These are phyloP conservation scores for Smittia sp. DNA, from an alignment of 2,888 invertebrate species.

Conservation along the genomic window DNA sequence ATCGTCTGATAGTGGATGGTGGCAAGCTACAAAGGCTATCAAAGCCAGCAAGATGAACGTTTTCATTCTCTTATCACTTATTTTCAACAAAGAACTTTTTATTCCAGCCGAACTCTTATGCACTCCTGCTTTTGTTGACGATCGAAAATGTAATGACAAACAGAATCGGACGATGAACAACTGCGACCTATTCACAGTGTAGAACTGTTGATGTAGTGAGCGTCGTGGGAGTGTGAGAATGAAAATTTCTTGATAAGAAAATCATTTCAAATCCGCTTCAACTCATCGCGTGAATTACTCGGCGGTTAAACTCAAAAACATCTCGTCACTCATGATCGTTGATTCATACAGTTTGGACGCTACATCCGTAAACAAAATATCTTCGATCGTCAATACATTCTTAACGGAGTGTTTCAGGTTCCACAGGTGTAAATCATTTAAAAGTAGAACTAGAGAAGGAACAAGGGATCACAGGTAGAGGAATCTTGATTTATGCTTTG, in stretches of 20 bases:
- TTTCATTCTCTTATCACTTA: conserved; percentile 24
- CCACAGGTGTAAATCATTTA: too few relatives aligned
- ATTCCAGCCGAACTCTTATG: background rate
- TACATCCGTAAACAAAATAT: too few relatives aligned
- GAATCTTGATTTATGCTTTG: too few relatives aligned
- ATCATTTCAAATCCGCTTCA: background rate
- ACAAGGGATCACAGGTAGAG: too few relatives aligned
- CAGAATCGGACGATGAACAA: background rate
- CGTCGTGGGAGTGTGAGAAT: background rate
- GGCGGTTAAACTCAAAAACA: background rate
- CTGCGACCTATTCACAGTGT: background rate
- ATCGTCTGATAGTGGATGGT: conserved; percentile 19
- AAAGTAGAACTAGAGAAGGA: too few relatives aligned
- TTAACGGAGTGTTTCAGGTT: too few relatives aligned
- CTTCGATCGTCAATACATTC: too few relatives aligned
- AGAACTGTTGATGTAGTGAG: background rate
- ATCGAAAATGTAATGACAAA: conserved; percentile 10
- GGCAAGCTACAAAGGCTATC: conserved; percentile 13
- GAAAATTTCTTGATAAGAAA: conserved; percentile 5
- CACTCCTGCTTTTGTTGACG: conserved; percentile 18
- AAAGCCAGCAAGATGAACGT: background rate
- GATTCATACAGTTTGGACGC: too few relatives aligned
- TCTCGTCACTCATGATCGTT: too few relatives aligned
- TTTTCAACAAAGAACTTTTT: conserved; percentile 5
- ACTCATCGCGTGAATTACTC: background rate